Evolutionary conservation across 2,888 invertebrate genomes (phyloP).

Genomic region (Macropis europaea): DNA sequence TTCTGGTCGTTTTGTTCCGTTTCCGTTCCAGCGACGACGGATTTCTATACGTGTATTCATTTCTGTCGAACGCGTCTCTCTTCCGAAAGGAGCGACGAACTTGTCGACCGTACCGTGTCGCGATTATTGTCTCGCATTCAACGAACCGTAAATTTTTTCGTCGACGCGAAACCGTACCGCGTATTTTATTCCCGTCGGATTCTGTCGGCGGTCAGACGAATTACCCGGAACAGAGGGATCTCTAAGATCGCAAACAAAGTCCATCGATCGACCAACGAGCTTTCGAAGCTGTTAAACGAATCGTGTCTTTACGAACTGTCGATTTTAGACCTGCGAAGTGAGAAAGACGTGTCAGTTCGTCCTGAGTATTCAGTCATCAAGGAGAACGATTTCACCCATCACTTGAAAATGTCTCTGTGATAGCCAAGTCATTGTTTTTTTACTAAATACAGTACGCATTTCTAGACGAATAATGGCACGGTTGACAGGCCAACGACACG

Average conservation of each 20-base stretch:
- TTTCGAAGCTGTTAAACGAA: not conserved
- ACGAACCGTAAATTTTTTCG: slow-evolving; percentile 43
- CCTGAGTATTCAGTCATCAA: too few species aligned
- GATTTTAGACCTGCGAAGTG: too few species aligned
- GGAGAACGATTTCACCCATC: too few species aligned
- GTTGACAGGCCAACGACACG: too few species aligned
- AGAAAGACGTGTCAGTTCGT: too few species aligned
- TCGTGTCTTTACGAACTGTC: not conserved
- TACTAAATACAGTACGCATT: too few species aligned
- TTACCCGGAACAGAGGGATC: not conserved
- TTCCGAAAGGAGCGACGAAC: slow-evolving; percentile 34
- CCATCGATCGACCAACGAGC: not conserved
- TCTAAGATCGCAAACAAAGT: too few species aligned
- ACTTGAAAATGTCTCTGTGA: too few species aligned
- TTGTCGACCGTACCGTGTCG: slow-evolving; percentile 32
- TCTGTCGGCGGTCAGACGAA: slow-evolving; percentile 16
- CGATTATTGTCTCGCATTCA: slow-evolving; percentile 39
- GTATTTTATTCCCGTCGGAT: slow-evolving; percentile 29
- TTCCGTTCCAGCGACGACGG: slow-evolving; percentile 2
- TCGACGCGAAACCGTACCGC: slow-evolving; percentile 6
- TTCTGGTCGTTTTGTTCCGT: not conserved
- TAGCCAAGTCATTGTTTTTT: too few species aligned
- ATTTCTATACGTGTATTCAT: slow-evolving; percentile 42
- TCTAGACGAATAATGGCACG: too few species aligned
- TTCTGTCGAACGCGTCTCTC: slow-evolving; percentile 29